Evolutionary conservation across 1,140 invertebrate species (phyloP).

Genomic region (Bombyx mori): ASM3026992v2 NC_085129.1:15643001-15643500

Average conservation of each 20-base stretch:
- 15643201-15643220: no score
- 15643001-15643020: constrained; percentile 83
- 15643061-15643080: constrained; percentile 44
- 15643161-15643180: constrained; percentile 32
- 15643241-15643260: no score
- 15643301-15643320: no score
- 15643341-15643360: no score
- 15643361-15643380: no score
- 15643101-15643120: not conserved
- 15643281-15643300: no score
- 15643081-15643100: constrained; percentile 13
- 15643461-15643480: not conserved
- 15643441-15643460: not conserved
- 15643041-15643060: constrained; percentile 44
- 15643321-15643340: no score
- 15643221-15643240: no score
- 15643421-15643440: not conserved
- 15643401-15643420: not conserved
- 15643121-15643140: constrained; percentile 5
- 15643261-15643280: no score
- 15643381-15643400: constrained; percentile 5
- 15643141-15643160: constrained; percentile 18
- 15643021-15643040: constrained; percentile 37
- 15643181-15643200: no score
- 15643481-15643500: not conserved